These are phyloP conservation scores for Helostoma temminkii DNA, from an alignment of 2,797 vertebrate genomes.

Conservation along the genomic window DNA sequence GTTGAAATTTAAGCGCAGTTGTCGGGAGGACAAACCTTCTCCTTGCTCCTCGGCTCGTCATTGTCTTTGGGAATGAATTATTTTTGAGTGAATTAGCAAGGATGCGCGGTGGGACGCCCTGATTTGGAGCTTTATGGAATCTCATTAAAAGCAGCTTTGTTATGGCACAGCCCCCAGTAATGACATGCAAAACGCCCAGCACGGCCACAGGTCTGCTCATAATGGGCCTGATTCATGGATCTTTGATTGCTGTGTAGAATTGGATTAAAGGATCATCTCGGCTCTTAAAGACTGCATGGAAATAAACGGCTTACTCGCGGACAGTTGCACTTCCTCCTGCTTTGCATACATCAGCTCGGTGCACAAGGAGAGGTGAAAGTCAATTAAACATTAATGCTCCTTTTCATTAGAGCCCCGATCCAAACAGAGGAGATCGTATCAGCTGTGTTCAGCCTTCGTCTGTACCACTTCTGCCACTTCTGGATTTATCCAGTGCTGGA, in stretches of 20 bases:
- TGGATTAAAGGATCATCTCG: constrained; percentile 83
- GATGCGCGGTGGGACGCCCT: constrained; percentile 66
- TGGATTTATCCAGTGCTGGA: no score
- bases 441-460: background rate
- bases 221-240: constrained; percentile 79
- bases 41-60: constrained; percentile 52
- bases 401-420: constrained; percentile 24
- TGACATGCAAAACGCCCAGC: constrained; percentile 73
- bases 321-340: constrained; percentile 48
- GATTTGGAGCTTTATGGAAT: constrained; percentile 80
- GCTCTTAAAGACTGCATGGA: constrained; percentile 67
- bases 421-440: constrained; percentile 14
- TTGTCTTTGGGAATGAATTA: constrained; percentile 78
- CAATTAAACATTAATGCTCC: constrained; percentile 64
- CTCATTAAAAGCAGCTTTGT: constrained; percentile 84
- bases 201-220: constrained; percentile 65
- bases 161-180: constrained; percentile 68
- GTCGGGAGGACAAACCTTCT: constrained; percentile 68
- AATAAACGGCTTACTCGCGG: constrained; percentile 72
- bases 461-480: no score
- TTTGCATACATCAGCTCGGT: constrained; percentile 64
- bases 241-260: constrained; percentile 82
- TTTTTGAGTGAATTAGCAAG: constrained; percentile 80
- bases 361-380: constrained; percentile 79
- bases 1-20: constrained; percentile 74